Percentiles rank a stretch among this genome's conserved stretches.
These are phyloP conservation scores for Apantesis nais DNA, from an alignment of 2,888 invertebrate species.

Conservation along the genomic window DNA sequence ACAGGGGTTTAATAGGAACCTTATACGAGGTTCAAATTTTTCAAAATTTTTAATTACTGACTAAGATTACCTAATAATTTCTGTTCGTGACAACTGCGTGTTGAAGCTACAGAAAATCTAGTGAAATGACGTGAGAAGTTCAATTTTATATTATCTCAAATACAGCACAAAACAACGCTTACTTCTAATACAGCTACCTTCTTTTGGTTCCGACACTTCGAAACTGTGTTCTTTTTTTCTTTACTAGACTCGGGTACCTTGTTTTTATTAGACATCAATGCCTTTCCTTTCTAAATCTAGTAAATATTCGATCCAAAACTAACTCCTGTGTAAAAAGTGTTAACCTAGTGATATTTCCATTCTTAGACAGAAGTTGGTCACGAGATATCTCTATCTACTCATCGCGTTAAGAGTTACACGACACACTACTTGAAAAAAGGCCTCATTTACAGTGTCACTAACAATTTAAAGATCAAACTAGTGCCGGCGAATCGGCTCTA, in stretches of 20 bases:
- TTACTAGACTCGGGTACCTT: neutral
- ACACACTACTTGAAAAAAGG: slow-evolving; percentile 75
- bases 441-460: slow-evolving; percentile 75
- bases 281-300: slow-evolving; percentile 42
- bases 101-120: neutral
- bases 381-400: slow-evolving; percentile 60
- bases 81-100: neutral
- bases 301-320: slow-evolving; percentile 59
- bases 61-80: neutral
- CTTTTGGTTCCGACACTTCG: neutral
- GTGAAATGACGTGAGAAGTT: neutral
- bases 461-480: slow-evolving; percentile 52
- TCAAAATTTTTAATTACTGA: neutral
- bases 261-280: slow-evolving; percentile 12
- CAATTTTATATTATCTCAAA: neutral
- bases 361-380: slow-evolving; percentile 76
- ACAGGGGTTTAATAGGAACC: no score
- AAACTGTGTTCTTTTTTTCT: neutral
- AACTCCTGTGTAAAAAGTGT: slow-evolving; percentile 55
- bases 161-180: neutral
- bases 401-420: slow-evolving; percentile 50
- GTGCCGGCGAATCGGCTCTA: slow-evolving; percentile 31
- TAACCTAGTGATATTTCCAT: slow-evolving; percentile 71
- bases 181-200: neutral
- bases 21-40: neutral